phyloP scores from a whole-genome alignment of 2,888 invertebrate species.

The Drosophila peninsularis region DNA sequence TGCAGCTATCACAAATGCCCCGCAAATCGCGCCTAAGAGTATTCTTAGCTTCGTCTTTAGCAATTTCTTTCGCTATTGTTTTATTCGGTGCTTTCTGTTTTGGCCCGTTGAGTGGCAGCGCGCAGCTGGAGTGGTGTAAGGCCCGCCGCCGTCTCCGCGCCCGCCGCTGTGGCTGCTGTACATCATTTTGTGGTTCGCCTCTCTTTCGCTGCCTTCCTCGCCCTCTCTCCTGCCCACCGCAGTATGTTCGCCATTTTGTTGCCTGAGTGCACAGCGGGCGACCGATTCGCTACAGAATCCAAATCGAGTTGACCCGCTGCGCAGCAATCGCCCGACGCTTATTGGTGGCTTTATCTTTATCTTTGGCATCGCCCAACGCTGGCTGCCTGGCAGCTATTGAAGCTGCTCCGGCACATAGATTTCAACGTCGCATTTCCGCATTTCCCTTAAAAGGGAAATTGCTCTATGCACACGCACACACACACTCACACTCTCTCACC shows the following conservation, averaged over 20 bases:
- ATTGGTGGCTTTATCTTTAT: constrained; percentile 54
- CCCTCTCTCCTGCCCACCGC: neutral
- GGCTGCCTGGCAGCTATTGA: constrained; percentile 10
- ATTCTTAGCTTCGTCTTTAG: neutral
- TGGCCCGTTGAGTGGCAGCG: constrained; percentile 23
- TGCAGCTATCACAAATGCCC: neutral
- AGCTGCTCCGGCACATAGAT: constrained; percentile 12
- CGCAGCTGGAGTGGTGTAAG: constrained; percentile 44
- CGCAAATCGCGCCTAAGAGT: too few relatives aligned
- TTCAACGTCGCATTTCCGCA: constrained; percentile 50
- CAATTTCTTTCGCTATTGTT: neutral
- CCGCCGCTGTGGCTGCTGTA: constrained; percentile 16
- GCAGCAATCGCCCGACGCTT: constrained; percentile 38
- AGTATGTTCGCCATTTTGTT: constrained; percentile 13
- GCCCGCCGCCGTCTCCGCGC: constrained; percentile 25
- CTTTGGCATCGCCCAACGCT: constrained; percentile 32
- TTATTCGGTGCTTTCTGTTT: neutral
- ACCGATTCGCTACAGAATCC: constrained; percentile 21
- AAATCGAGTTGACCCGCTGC: constrained; percentile 47
- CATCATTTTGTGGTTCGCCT: constrained; percentile 58
- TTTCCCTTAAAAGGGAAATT: constrained; percentile 43
- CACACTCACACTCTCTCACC: neutral
- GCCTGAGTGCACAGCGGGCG: constrained; percentile 39
- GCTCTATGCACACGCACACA: constrained; percentile 17
- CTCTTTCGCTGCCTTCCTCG: neutral